Conservation (phyloP, 2,888 invertebrate species). For the Frankliniella fusca region DNA sequence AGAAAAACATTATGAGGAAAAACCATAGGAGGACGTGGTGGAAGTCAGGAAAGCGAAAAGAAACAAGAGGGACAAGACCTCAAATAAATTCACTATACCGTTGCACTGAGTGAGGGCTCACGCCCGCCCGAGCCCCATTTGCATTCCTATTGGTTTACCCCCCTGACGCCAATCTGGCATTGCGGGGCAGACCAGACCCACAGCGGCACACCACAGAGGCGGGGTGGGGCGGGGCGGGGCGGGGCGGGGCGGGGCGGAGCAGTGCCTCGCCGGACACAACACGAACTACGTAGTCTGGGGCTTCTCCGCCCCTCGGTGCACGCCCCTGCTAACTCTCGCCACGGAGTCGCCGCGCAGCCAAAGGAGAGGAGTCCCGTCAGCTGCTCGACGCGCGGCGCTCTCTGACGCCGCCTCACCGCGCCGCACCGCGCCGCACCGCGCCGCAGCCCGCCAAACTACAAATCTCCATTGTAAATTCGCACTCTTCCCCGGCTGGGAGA, state of each 20-base stretch:
- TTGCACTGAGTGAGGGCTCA: too few relatives aligned
- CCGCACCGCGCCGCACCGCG: background rate
- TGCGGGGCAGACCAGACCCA: background rate
- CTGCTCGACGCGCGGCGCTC: too few relatives aligned
- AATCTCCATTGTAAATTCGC: conserved; percentile 23
- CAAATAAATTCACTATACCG: too few relatives aligned
- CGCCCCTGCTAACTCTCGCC: background rate
- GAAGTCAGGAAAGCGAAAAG: background rate
- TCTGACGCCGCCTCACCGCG: background rate
- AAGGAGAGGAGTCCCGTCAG: background rate
- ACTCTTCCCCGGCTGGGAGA: conserved; percentile 2
- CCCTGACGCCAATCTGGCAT: background rate
- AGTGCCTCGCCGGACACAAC: background rate
- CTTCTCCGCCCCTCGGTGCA: too few relatives aligned
- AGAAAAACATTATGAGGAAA: background rate
- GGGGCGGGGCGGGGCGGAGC: background rate
- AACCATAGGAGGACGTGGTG: background rate
- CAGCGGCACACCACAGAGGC: background rate
- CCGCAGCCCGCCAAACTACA: background rate
- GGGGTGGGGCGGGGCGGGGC: background rate
- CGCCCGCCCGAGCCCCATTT: background rate
- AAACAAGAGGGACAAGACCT: background rate
- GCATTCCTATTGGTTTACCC: background rate
- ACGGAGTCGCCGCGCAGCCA: background rate
- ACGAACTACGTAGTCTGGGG: background rate